Conservation (phyloP, 2,797 vertebrate species). For the Crocodylus rhombifer region DNA sequence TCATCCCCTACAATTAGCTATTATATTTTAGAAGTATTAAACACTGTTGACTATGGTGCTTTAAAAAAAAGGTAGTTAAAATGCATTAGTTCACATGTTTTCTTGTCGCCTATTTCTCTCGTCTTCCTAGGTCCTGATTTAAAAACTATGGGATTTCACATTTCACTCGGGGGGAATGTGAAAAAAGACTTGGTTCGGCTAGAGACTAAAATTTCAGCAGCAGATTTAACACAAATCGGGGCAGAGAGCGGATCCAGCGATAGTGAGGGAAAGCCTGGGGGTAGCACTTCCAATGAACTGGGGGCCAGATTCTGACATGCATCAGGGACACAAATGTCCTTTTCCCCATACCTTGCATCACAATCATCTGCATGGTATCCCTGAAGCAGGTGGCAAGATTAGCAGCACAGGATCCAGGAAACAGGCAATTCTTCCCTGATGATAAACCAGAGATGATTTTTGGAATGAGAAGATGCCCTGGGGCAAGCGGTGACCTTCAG, state of each 20-base stretch:
- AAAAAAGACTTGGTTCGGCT: not conserved
- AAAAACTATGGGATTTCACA: not conserved
- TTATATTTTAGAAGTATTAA: not conserved
- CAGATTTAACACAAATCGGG: not conserved
- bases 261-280: not conserved
- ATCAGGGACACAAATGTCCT: not conserved
- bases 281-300: not conserved
- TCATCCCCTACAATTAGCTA: not conserved
- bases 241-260: not conserved
- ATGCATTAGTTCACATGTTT: not conserved
- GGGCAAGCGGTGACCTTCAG: no score
- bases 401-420: no score
- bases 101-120: not conserved
- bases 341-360: not conserved
- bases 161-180: not conserved
- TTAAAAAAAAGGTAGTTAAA: not conserved
- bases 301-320: not conserved
- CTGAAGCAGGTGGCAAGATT: not conserved
- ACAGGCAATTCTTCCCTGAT: no score
- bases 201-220: not conserved
- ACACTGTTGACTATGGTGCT: not conserved
- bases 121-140: not conserved
- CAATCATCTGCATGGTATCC: not conserved
- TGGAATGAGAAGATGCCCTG: no score
- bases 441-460: no score